Evolutionary conservation across 2,888 invertebrate genomes (phyloP).

Genomic region (Quadroppia sp.): DNA sequence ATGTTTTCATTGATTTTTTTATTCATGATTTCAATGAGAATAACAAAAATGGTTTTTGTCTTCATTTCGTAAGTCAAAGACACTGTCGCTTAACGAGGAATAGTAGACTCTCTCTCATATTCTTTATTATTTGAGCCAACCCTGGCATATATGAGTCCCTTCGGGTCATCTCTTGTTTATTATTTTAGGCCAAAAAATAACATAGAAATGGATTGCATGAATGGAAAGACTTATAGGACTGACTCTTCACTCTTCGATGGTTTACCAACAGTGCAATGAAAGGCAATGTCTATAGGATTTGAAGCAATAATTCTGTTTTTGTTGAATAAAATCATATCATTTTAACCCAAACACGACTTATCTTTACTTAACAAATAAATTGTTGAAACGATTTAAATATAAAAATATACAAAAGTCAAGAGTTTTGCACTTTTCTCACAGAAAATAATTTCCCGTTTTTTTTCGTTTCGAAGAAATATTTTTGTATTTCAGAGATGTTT

Average conservation of each 20-base stretch:
- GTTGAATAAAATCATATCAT: neutral
- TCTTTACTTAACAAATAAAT: slow-evolving; percentile 8
- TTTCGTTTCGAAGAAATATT: too few species aligned
- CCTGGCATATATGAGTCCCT: slow-evolving; percentile 4
- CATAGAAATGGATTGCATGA: neutral
- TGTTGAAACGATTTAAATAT: neutral
- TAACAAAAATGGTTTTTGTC: neutral
- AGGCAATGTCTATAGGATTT: neutral
- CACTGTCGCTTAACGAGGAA: neutral
- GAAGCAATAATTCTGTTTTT: neutral
- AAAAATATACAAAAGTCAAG: neutral
- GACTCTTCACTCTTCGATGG: neutral
- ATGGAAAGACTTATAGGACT: neutral
- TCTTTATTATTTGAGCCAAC: neutral
- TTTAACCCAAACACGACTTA: neutral
- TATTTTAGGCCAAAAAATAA: neutral
- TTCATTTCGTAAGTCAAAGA: neutral
- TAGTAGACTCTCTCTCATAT: neutral
- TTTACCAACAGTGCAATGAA: neutral
- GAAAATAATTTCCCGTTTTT: too few species aligned
- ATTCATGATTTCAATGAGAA: too few species aligned
- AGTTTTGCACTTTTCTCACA: neutral
- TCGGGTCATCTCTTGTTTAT: slow-evolving; percentile 11
- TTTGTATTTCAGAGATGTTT: too few species aligned
- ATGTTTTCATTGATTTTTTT: neutral